A percentile compares a stretch with the other conserved stretches of the same genome.
Evolutionary conservation across 2,888 invertebrate species (phyloP).

Genomic region (Hydroisotoma schaefferi): DNA sequence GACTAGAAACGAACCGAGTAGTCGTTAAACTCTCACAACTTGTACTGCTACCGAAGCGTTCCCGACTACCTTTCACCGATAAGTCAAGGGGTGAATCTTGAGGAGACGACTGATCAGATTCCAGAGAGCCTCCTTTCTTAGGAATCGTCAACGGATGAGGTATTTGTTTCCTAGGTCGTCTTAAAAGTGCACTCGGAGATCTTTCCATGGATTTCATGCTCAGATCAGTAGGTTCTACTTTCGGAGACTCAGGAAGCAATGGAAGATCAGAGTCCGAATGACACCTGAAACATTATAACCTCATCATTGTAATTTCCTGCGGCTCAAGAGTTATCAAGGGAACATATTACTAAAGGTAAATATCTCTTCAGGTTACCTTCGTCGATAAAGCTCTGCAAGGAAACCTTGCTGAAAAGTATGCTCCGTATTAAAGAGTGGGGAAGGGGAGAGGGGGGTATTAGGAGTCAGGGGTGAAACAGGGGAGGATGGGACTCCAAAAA

Average conservation of each 20-base stretch:
- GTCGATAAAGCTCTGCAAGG: constrained; percentile 48
- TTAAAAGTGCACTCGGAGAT: constrained; percentile 31
- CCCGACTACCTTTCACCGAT: constrained; percentile 65
- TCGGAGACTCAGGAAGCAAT: constrained; percentile 53
- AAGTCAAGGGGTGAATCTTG: constrained; percentile 83
- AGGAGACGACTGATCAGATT: constrained; percentile 59
- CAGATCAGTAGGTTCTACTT: constrained; percentile 50
- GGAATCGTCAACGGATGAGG: constrained; percentile 52
- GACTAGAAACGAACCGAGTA: constrained; percentile 48
- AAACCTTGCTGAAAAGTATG: constrained; percentile 57
- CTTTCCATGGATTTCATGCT: constrained; percentile 49
- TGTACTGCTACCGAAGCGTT: constrained; percentile 50
- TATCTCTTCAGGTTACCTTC: constrained; percentile 49
- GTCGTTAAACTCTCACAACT: constrained; percentile 48
- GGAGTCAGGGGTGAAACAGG: constrained; percentile 59
- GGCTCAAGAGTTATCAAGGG: too few relatives aligned
- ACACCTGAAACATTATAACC: constrained; percentile 56
- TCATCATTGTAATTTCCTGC: neutral
- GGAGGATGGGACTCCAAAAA: constrained; percentile 55
- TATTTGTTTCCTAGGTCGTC: constrained; percentile 44
- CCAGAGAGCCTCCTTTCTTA: constrained; percentile 55
- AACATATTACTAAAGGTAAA: neutral
- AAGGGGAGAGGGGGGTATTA: constrained; percentile 52
- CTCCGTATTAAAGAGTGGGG: constrained; percentile 56
- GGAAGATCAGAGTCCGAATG: constrained; percentile 66